phyloP scores from a whole-genome alignment of 2,888 invertebrate species.

The Formica aserva region DNA sequence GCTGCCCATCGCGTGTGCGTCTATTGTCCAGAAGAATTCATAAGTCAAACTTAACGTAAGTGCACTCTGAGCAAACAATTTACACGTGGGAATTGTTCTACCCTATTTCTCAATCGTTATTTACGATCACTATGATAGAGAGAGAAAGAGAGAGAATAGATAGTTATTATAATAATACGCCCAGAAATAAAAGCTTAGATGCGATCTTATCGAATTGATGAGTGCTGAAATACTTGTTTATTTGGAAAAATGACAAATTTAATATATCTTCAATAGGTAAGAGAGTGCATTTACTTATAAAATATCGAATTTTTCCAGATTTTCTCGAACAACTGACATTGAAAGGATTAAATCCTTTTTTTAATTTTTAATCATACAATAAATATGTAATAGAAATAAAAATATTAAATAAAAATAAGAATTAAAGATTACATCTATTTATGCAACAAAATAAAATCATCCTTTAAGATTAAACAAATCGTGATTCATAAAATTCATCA shows the following conservation, averaged over 20 bases:
- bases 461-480: background rate
- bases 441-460: background rate
- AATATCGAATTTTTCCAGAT: no score
- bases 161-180: background rate
- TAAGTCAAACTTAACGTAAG: conserved; percentile 70
- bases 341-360: no score
- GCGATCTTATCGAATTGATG: background rate
- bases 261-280: no score
- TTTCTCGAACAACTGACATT: no score
- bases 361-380: background rate
- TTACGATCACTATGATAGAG: conserved; percentile 58
- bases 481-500: conserved; percentile 3
- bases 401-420: background rate
- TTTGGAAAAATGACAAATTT: background rate
- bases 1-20: conserved; percentile 76
- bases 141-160: background rate
- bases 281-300: no score
- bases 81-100: conserved; percentile 13
- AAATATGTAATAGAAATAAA: background rate
- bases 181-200: background rate
- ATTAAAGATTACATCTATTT: background rate
- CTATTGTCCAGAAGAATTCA: conserved; percentile 76
- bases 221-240: background rate
- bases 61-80: conserved; percentile 36
- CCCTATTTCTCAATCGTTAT: conserved; percentile 51